Base-by-base conservation (phyloP, 2,888 invertebrate species). In the Cerastis rubricosa region DNA sequence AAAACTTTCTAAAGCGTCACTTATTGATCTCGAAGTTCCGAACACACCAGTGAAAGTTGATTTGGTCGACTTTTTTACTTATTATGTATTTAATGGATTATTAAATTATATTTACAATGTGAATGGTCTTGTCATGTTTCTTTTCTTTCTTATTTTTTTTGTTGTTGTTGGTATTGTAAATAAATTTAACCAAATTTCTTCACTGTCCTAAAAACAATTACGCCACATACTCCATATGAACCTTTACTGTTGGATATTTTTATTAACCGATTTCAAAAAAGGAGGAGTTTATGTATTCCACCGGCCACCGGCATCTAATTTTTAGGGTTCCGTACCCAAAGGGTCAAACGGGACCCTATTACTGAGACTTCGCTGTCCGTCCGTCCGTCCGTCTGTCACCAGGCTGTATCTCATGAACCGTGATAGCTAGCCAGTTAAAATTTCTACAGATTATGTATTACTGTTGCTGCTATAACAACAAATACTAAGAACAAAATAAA, bases 11-110 rank as follows among this genome's bases (percentile, higher is more conserved):
- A 76, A 70, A 67, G 49, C 69, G 63, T 71, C 68, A 68, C 47
- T 54, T 47, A 25, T 9, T 76, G 61, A 72, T 83, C 85, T 85
- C 76, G 82, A 85, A 85, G 61, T 63, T 75, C 66, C 85, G 63
- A 75, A 54, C 65, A n/a, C 45, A 51, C 40, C 14, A 63, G 82
- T 75, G 85, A 83, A 83, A 85, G 83, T 76, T 85, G 82, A 63
- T 76, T 66, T 72, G 71, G 61, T 66, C 71, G 43, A 72, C 22
- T 35, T 81, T 45, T 73, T 59, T 45, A 17, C 17, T 45, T 47
- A 12, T n/a, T 68, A 75, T n/a, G 49, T 22, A 14, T 69, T 76
- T 49, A 57, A 47, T 17, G 51, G 14, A 51, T 69, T 82, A 35
- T 43, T 19, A n/a, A 54, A 65, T 40, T 29, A 49, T 47, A 47